Evolutionary conservation across 35 echinoderm and acorn worm genomes (phyloP), one percentile per base, ranked within the genome.

Genomic region (Lytechinus pictus): DNA sequence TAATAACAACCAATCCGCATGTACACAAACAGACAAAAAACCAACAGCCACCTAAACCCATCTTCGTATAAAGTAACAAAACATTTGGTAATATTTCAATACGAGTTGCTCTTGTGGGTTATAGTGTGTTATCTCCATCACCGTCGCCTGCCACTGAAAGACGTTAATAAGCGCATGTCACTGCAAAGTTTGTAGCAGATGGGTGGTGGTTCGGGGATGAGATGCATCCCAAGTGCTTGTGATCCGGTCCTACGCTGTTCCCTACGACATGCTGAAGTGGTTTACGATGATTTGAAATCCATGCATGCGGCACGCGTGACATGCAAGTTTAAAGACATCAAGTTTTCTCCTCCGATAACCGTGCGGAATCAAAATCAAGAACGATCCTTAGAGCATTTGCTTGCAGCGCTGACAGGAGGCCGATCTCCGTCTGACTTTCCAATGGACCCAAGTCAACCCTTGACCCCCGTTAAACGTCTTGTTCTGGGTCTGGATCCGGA

Each of bases 401-500:
- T 79, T 79, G 66, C 66, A 79, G 66, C 16, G 66, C n/a, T 24
- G 21, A 24, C 4, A 79, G 66, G 66, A 79, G 14, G 66, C 7
- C 8, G 66, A 24, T 79, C 66, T 79, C 1, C 66, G n/a, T 28
- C 6, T 44, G 29, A 90, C 52, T 12, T 90, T 27, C 24, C 7
- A 9, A 44, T 44, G 33, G 33, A 44, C 9, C 88, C 28, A 1
- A 44, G 12, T 44, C 5, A 27, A 12, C 12, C 88, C 88, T 54
- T 14, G 52, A 90, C 88, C 10, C 88, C 10, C 12, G 10, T 90
- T 90, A 90, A 4, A 3, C 88, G 12, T 97, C 96, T 94, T 88
- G 87, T 11, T 97, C 96, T 3, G 52, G 88, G 29, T 97, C 93
- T 66, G 57, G 87, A 44, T 58, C 53, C 16, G 93, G 95, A 3